Base-by-base conservation (phyloP, 2,113 vertebrate species). In the Sphaerodactylus townsendi region DNA sequence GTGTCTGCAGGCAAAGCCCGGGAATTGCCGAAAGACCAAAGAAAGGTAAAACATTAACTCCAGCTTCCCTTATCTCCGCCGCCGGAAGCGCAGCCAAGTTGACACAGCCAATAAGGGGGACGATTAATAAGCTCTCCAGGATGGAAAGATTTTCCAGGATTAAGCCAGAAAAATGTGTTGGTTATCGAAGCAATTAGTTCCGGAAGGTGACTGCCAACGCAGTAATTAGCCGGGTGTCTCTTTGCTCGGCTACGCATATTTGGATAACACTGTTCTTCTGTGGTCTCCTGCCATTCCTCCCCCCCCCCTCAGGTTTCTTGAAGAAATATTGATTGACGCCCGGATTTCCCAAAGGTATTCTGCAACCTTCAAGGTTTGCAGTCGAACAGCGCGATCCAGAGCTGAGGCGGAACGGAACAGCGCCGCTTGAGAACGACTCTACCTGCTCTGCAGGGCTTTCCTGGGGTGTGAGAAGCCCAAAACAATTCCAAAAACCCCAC, bases 121-220 rank as follows among this genome's bases (percentile, higher is more conserved):
- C 59, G 50, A 50, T 69, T 69, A 77, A 70, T 39, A 69, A n/a
- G 14, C 48, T 44, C 74, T 70, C 50, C 48, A 77, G 74, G 35
- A 77, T 77, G 64, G 48, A 70, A 84, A 77, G 65, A 53, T 77
- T 83, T 76, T 76, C 74, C 74, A 76, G 48, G 82, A 70, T 25
- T 69, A 35, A 70, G 30, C 28, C 35, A 69, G 25, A 70, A 77
- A 77, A 68, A 84, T 68, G 17, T 37, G 59, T 35, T 44, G 13
- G 23, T 68, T 83, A 68, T 83, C 72, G 53, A 68, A 48, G 46
- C 17, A 35, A 68, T 83, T 76, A 83, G 72, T 83, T 66, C 46
- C 39, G 35, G 72, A 66, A 19, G 46, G 44, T 13, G 28, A 48
- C 68, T 83, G 66, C 62, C 62, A 41, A 48, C 37, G 25, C 66